Conservation (phyloP, 30 jellyfish, hydroid and myxozoan genomes). For the Rhopilema esculentum region DNA sequence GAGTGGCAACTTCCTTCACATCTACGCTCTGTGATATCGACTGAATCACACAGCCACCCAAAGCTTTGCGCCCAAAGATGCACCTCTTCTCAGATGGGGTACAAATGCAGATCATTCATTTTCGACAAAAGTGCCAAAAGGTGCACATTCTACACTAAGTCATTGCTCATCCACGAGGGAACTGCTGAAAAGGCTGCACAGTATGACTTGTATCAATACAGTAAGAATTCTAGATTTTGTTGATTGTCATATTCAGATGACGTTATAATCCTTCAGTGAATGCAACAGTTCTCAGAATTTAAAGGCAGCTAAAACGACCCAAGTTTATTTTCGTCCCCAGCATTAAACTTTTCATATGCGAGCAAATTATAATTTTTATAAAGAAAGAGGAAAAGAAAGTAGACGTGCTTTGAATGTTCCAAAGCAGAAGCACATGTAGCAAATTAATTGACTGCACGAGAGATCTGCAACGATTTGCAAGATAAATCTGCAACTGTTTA, state of each 20-base stretch:
- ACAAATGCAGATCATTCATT: conserved; percentile 84
- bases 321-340: too few relatives aligned
- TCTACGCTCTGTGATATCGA: conserved; percentile 39
- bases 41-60: conserved; percentile 21
- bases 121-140: conserved; percentile 33
- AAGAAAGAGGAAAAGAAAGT: too few relatives aligned
- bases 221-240: conserved; percentile 51
- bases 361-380: too few relatives aligned
- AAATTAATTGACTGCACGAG: too few relatives aligned
- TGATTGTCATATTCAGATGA: not conserved
- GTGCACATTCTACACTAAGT: conserved; percentile 66
- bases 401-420: too few relatives aligned
- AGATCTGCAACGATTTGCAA: too few relatives aligned
- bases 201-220: conserved; percentile 70
- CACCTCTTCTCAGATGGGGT: conserved; percentile 27
- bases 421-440: too few relatives aligned
- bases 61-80: conserved; percentile 59
- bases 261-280: not conserved
- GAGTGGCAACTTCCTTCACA: conserved; percentile 75
- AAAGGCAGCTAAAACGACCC: too few relatives aligned
- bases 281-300: too few relatives aligned
- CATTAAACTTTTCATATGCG: too few relatives aligned
- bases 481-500: too few relatives aligned
- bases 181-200: conserved; percentile 47
- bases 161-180: conserved; percentile 62